A percentile compares a stretch with the other conserved stretches of the same genome.
Conservation (phyloP, 2,113 vertebrate species). For the Dicerorhinus sumatrensis region DNA sequence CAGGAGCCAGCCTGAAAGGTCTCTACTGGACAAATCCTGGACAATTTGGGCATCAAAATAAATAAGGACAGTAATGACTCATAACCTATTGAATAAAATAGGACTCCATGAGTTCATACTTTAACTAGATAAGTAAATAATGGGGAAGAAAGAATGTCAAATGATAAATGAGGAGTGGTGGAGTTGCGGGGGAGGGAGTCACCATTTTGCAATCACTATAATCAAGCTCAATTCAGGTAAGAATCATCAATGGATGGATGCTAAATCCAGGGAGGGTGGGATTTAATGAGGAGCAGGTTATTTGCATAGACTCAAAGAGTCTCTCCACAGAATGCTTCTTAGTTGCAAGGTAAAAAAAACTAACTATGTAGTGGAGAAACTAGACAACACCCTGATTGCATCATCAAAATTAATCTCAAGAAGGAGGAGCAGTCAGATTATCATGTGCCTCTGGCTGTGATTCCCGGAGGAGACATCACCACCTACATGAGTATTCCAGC, state of each 20-base stretch:
- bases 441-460: not conserved
- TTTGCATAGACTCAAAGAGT: not conserved
- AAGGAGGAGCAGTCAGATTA: not conserved
- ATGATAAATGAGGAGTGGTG: not conserved
- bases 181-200: not conserved
- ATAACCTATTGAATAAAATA: not conserved
- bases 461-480: not conserved
- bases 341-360: not conserved
- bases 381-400: not conserved
- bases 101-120: not conserved
- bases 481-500: not conserved
- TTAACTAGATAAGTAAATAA: not conserved
- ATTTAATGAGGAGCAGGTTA: not conserved
- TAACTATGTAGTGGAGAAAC: not conserved
- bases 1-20: not conserved
- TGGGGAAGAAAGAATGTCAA: not conserved
- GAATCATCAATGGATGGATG: not conserved
- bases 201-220: not conserved
- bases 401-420: constrained; percentile 7
- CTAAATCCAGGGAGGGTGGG: not conserved
- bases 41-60: constrained; percentile 35
- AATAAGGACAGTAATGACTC: not conserved
- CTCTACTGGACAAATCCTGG: not conserved
- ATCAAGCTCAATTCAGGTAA: constrained; percentile 10
- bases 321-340: not conserved